Conservation (phyloP, 2,797 vertebrate species). For the Halcyon badia region DNA sequence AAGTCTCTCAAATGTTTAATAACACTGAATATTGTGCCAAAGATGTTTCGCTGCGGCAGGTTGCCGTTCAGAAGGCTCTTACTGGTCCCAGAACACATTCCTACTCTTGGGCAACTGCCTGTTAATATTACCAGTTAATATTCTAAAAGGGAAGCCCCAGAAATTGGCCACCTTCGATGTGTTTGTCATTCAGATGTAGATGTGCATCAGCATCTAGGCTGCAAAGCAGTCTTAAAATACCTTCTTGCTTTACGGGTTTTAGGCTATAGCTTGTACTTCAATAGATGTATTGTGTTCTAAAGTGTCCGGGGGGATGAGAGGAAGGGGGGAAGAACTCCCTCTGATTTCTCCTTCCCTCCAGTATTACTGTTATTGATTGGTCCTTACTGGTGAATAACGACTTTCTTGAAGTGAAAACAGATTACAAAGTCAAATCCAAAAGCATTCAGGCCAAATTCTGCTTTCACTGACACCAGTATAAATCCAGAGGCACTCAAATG, state of each 20-base stretch:
- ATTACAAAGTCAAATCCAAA: slow-evolving; percentile 33
- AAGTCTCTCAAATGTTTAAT: background rate
- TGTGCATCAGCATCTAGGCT: slow-evolving; percentile 1
- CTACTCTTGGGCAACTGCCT: background rate
- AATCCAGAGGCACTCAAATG: background rate
- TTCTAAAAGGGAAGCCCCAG: background rate
- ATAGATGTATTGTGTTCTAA: background rate
- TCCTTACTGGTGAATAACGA: slow-evolving; percentile 54
- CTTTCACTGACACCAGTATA: background rate
- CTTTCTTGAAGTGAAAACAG: background rate
- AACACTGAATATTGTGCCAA: background rate
- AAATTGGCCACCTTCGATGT: background rate
- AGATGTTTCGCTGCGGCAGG: background rate
- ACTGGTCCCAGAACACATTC: background rate
- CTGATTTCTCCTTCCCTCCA: slow-evolving; percentile 51
- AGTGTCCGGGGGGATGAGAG: background rate
- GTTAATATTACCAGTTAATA: background rate
- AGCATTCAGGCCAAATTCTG: slow-evolving; percentile 25
- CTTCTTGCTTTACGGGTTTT: background rate
- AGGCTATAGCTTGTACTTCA: background rate
- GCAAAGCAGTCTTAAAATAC: slow-evolving; percentile 37
- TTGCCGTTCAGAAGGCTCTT: background rate
- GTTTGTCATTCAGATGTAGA: slow-evolving; percentile 26
- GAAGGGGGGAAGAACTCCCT: background rate
- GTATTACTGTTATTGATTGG: slow-evolving; percentile 36